Base-by-base conservation (phyloP, 2,113 vertebrate genomes). In the Mellivora capensis region DNA sequence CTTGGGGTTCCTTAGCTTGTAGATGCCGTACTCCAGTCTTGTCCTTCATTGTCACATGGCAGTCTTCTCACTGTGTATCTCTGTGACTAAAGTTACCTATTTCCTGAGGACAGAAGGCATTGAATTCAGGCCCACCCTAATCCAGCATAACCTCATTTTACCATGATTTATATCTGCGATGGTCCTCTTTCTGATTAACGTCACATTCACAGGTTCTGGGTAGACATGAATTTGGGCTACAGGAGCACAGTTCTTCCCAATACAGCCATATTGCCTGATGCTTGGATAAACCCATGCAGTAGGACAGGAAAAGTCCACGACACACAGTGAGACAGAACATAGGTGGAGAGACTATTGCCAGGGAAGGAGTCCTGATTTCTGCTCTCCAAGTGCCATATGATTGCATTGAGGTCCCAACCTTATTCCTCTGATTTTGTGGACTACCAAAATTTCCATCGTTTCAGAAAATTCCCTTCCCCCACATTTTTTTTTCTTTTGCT, bases 91-190 rank as follows among this genome's bases (percentile, higher is more conserved):
- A 69, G 57, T 47, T 90, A 37, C 71, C 39, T 37, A 12, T 71
- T 0, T 4, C 71, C 31, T 20, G 49, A 52, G 39, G 23, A 59
- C 34, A 7, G 4, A 0, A 18, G 34, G 39, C 59, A 25, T 1
- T 80, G 49, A 95, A 49, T 31, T 90, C 67, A 77, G 71, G 31
- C 9, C 47, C 59, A 31, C 7, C 23, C 9, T 69, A 4, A 91
- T 20, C 72, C 21, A 67, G 3, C 11, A 49, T 7, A 29, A 44
- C 27, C 18, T 85, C 25, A 29, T 77, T 47, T 79, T 27, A 23
- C 29, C 37, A 21, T 80, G 39, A 59, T 67, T 67, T 20, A 9
- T 34, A 14, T 69, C 25, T 18, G 2, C 9, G 25, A n/a, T 34
- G 82, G 18, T 25, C 27, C 20, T 44, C 1, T 74, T 95, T 90